Base-by-base conservation (phyloP, 2,797 vertebrate genomes). In the Valencia hispanica region DNA sequence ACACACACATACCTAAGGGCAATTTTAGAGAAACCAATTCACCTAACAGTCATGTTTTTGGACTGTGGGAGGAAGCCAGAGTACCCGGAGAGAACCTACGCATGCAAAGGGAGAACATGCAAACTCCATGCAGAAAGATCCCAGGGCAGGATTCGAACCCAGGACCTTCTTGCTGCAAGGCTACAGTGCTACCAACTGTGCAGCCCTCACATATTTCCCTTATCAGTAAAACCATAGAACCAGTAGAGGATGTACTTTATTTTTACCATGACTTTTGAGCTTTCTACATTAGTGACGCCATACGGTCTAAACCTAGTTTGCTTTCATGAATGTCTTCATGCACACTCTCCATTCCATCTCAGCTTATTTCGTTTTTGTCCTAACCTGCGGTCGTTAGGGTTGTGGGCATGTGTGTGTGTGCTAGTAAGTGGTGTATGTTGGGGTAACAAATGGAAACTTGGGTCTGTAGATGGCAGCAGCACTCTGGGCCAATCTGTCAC, bases 401-500 rank as follows among this genome's bases (percentile, higher is more conserved):
- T 74, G 68, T 79, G 77, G 66, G 11, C 73, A 55, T 73, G 51
- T 18, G 70, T 65, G 71, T 78, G 77, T 68, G 10, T 75, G 63
- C 72, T 45, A 75, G 77, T 70, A 10, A 72, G 57, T 70, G 41
- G 39, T 27, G 36, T 20, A 68, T 30, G 27, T 32, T 25, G 39
- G 51, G 53, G 43, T 61, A 72, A 76, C 61, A 84, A 78, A 86
- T 90, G 82, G 87, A 84, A 85, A 84, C 79, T 76, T 17, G 71
- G 70, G 87, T 92, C 86, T 91, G 83, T 91, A 92, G 91, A 88
- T 91, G 93, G 91, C 92, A 93, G 89, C 89, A 92, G 48, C 80
- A 91, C 83, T 79, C 88, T 86, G 84, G 86, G 74, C 73, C 86
- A 76, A 88, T 91, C 84, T 81, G 81, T 87, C 87, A 87, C 80